phyloP scores from a whole-genome alignment of 2,888 invertebrate genomes.

The Trissoscelio sp. region DNA sequence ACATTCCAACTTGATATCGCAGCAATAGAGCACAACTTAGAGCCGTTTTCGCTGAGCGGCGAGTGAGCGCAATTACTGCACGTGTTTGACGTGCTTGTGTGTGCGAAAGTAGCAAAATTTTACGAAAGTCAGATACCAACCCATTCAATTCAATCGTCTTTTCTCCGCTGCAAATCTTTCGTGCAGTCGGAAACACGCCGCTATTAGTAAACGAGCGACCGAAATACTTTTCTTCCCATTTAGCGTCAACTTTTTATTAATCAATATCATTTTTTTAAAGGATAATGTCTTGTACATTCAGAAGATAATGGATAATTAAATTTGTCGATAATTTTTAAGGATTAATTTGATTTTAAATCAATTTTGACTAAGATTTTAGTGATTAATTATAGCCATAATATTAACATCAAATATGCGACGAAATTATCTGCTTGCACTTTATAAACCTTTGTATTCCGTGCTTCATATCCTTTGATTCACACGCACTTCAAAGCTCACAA shows the following conservation, averaged over 20 bases:
- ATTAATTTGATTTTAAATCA: too few species aligned
- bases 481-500: constrained; percentile 13
- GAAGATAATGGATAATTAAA: neutral
- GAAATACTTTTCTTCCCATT: neutral
- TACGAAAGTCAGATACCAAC: constrained; percentile 70
- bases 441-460: neutral
- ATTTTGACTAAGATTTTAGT: neutral
- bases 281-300: neutral
- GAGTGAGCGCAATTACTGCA: constrained; percentile 50
- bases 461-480: constrained; percentile 21
- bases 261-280: neutral
- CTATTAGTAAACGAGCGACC: constrained; percentile 8
- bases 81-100: constrained; percentile 20
- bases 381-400: neutral
- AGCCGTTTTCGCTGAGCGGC: constrained; percentile 29
- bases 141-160: constrained; percentile 34
- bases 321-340: neutral
- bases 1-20: constrained; percentile 45
- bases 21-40: constrained; percentile 22
- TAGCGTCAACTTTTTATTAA: neutral
- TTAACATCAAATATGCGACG: constrained; percentile 1
- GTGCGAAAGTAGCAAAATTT: constrained; percentile 75
- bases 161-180: constrained; percentile 19
- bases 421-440: constrained; percentile 5
- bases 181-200: constrained; percentile 1